A percentile compares a stretch with the other conserved stretches of the same genome.
phyloP scores from a whole-genome alignment of 2,797 vertebrate genomes.

The Parambassis ranga region DNA sequence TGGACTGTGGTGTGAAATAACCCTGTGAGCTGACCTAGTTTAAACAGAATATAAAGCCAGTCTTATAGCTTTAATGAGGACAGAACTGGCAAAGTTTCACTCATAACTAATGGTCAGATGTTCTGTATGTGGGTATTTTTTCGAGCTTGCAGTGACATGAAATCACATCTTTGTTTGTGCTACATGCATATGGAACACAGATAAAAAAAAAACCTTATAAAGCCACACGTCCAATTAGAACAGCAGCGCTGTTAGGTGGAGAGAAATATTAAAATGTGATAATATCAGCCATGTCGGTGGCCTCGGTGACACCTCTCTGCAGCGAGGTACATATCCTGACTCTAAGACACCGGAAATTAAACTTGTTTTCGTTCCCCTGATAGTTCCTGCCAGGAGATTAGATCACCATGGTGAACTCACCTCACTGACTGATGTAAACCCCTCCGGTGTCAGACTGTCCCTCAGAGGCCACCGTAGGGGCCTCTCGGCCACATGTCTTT shows the following conservation, averaged over 20 bases:
- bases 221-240: slow-evolving; percentile 58
- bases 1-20: slow-evolving; percentile 2
- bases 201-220: slow-evolving; percentile 19
- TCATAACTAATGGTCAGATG: slow-evolving; percentile 18
- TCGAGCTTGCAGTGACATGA: background rate
- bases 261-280: slow-evolving; percentile 72
- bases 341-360: slow-evolving; percentile 69
- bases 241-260: slow-evolving; percentile 26
- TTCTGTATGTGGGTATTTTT: slow-evolving; percentile 6
- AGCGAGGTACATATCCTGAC: slow-evolving; percentile 48
- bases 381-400: slow-evolving; percentile 75
- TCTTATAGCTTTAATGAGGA: slow-evolving; percentile 27
- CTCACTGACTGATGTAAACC: slow-evolving; percentile 72
- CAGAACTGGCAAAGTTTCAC: background rate
- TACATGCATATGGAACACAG: background rate
- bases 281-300: slow-evolving; percentile 53
- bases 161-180: slow-evolving; percentile 14
- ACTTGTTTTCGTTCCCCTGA: slow-evolving; percentile 66
- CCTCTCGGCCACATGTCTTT: slow-evolving; percentile 70
- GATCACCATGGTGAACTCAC: slow-evolving; percentile 76
- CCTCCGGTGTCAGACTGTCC: slow-evolving; percentile 52
- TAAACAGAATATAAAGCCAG: slow-evolving; percentile 4
- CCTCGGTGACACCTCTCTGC: slow-evolving; percentile 32
- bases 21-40: slow-evolving; percentile 4
- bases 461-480: slow-evolving; percentile 62